Conservation (phyloP, 2,113 vertebrate genomes). For the Porphyrio hochstetteri region DNA sequence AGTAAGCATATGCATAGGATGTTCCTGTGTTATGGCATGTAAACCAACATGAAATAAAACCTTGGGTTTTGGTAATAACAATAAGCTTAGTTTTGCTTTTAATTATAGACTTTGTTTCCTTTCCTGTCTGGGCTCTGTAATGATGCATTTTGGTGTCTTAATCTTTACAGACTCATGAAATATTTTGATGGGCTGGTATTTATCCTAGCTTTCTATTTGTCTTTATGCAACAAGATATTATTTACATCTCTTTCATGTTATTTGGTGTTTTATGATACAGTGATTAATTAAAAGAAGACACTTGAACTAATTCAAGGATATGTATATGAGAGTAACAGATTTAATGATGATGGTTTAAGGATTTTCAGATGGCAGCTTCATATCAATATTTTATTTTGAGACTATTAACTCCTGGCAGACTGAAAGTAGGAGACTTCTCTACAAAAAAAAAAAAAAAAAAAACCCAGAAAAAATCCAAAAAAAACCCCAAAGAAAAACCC, state of each 20-base stretch:
- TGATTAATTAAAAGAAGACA: not conserved
- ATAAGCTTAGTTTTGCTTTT: slow-evolving; percentile 41
- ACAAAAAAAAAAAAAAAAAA: not conserved
- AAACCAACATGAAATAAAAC: slow-evolving; percentile 44
- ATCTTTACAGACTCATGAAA: not conserved
- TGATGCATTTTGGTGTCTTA: slow-evolving; percentile 3
- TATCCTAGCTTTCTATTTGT: not conserved
- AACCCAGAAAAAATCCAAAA: too few relatives aligned
- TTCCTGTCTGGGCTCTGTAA: not conserved
- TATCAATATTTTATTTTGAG: not conserved
- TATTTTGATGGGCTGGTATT: slow-evolving; percentile 17
- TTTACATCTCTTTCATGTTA: not conserved
- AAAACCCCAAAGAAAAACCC: too few relatives aligned
- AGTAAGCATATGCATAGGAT: slow-evolving; percentile 22
- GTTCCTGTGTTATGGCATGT: not conserved
- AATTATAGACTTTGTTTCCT: not conserved
- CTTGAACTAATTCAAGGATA: not conserved
- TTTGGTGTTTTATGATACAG: not conserved
- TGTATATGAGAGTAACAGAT: not conserved
- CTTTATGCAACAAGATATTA: slow-evolving; percentile 16
- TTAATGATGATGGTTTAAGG: not conserved
- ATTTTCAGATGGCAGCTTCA: not conserved
- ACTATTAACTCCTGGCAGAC: not conserved
- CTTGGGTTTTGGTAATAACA: not conserved
- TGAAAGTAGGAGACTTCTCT: not conserved